phyloP scores from a whole-genome alignment of 2,797 vertebrate species.

The Darevskia mixta region DNA sequence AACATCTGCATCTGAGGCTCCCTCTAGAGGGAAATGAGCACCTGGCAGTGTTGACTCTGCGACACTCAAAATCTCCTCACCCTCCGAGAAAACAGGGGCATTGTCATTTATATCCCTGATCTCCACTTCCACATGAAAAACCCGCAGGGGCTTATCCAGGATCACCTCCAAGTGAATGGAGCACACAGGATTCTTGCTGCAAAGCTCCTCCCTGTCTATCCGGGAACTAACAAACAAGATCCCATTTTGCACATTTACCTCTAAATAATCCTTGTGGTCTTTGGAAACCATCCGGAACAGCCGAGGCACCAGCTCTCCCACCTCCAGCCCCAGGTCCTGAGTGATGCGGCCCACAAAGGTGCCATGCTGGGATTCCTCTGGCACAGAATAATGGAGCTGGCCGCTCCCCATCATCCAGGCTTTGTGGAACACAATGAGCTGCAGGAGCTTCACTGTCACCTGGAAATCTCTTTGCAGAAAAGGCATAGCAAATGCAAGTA shows the following conservation, averaged over 20 bases:
- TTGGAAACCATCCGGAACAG: conserved; percentile 80
- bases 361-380: conserved; percentile 81
- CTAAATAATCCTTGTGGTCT: conserved; percentile 73
- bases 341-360: conserved; percentile 82
- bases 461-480: neutral
- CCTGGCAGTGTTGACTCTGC: conserved; percentile 82
- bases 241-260: conserved; percentile 81
- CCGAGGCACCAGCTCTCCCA: conserved; percentile 70
- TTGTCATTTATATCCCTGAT: conserved; percentile 86
- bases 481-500: neutral
- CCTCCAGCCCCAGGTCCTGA: conserved; percentile 80
- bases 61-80: conserved; percentile 66
- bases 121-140: conserved; percentile 89
- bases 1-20: conserved; percentile 80
- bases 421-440: conserved; percentile 50
- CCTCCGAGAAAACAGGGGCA: conserved; percentile 55
- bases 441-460: conserved; percentile 12
- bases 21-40: conserved; percentile 77
- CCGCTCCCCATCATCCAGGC: conserved; percentile 29
- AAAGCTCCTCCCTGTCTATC: conserved; percentile 88
- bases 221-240: conserved; percentile 88
- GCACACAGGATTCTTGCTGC: conserved; percentile 80
- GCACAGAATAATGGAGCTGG: conserved; percentile 80
- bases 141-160: conserved; percentile 87
- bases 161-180: conserved; percentile 88